Conservation (phyloP, 1,140 invertebrate genomes). For the Drosophila pandora region DNA sequence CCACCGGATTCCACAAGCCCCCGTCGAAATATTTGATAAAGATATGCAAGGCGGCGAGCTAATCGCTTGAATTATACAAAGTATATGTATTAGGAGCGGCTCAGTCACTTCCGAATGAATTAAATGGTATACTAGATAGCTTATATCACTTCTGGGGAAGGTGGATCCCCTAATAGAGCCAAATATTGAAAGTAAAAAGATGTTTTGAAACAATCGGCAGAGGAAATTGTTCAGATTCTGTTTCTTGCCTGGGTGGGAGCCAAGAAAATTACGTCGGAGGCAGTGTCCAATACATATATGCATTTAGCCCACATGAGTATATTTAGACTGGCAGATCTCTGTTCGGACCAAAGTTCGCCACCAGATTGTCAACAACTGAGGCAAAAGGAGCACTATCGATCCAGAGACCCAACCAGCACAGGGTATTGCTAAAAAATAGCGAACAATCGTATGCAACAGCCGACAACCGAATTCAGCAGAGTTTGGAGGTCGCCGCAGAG, state of each 20-base stretch:
- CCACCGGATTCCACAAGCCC: not conserved
- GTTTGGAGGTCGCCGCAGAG: conserved; percentile 29
- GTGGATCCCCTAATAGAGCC: too few relatives aligned
- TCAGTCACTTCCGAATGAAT: too few relatives aligned
- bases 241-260: conserved; percentile 18
- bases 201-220: conserved; percentile 33
- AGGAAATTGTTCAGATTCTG: conserved; percentile 17
- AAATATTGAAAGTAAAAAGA: conserved; percentile 4
- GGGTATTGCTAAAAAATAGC: not conserved
- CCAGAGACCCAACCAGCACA: not conserved
- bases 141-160: too few relatives aligned
- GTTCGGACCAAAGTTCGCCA: conserved; percentile 24
- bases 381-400: not conserved
- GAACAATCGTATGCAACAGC: not conserved
- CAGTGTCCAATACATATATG: conserved; percentile 10
- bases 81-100: not conserved
- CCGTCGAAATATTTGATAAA: not conserved
- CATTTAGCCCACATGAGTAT: conserved; percentile 24
- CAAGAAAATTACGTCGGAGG: conserved; percentile 45
- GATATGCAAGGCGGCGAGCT: conserved; percentile 6
- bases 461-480: conserved; percentile 17
- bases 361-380: conserved; percentile 21
- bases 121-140: not conserved
- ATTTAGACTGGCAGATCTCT: conserved; percentile 17
- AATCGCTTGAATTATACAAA: not conserved